Percentiles rank a stretch among this genome's conserved stretches.
These are phyloP conservation scores for Coecobrya sp. DNA, from an alignment of 2,888 invertebrate species.

Conservation along the genomic window DNA sequence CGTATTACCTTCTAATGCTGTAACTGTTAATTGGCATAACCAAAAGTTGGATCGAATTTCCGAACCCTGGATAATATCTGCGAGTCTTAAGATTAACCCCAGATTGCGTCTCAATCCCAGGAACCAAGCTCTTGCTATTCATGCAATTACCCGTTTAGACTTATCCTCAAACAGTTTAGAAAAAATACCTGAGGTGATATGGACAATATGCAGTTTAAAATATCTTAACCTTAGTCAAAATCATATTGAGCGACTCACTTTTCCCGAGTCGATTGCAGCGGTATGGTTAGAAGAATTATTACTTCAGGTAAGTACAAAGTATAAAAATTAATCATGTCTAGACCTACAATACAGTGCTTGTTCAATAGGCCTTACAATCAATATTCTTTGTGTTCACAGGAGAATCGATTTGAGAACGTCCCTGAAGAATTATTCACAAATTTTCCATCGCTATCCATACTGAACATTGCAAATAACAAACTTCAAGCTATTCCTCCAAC, in stretches of 20 bases:
- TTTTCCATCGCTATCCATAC: conserved; percentile 92
- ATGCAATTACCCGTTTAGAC: conserved; percentile 97
- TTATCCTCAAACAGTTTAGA: conserved; percentile 96
- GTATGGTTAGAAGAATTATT: conserved; percentile 96
- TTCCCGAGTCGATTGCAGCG: conserved; percentile 88
- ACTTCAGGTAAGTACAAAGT: conserved; percentile 91
- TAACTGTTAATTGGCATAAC: conserved; percentile 95
- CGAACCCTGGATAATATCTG: conserved; percentile 94
- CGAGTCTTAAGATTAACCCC: conserved; percentile 95
- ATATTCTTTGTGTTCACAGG: conserved; percentile 88
- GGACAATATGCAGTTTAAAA: conserved; percentile 94
- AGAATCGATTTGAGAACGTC: conserved; percentile 94
- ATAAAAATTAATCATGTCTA: too few relatives aligned
- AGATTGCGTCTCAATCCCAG: conserved; percentile 92
- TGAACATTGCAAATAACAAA: conserved; percentile 98
- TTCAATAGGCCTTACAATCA: conserved; percentile 8
- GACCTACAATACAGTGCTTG: not conserved
- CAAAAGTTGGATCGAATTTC: conserved; percentile 92
- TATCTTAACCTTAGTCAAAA: conserved; percentile 96
- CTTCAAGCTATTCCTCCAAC: conserved; percentile 93
- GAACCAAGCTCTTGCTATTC: conserved; percentile 92
- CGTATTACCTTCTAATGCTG: conserved; percentile 84
- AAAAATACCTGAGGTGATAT: conserved; percentile 93
- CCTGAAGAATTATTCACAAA: conserved; percentile 93
- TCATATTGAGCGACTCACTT: conserved; percentile 92